These are phyloP conservation scores for Nymphalis c-album DNA, from an alignment of 2,888 invertebrate species.

Conservation along the genomic window DNA sequence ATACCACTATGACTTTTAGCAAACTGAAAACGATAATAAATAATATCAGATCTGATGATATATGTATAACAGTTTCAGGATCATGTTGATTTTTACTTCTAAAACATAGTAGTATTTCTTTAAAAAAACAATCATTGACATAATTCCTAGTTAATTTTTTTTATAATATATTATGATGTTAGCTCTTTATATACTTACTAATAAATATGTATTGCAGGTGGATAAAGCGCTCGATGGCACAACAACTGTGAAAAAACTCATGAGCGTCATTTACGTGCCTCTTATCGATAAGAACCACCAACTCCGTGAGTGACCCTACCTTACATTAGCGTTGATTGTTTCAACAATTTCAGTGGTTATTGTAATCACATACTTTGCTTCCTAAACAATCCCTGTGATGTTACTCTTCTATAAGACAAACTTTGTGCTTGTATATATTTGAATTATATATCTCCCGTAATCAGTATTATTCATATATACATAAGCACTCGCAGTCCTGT, in stretches of 20 bases:
- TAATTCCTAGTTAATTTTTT: too few species aligned
- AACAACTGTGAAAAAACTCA: slow-evolving; percentile 87
- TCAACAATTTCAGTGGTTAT: slow-evolving; percentile 28
- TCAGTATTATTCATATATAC: slow-evolving; percentile 11
- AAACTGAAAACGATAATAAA: too few species aligned
- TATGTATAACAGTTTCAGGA: too few species aligned
- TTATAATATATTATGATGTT: too few species aligned
- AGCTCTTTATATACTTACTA: too few species aligned
- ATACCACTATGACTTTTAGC: too few species aligned
- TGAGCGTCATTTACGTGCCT: slow-evolving; percentile 98
- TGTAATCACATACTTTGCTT: slow-evolving; percentile 34
- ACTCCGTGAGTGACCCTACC: slow-evolving; percentile 69
- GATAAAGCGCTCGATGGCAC: slow-evolving; percentile 93
- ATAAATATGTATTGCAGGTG: slow-evolving; percentile 78
- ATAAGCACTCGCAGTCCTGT: slow-evolving; percentile 11
- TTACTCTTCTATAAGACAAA: slow-evolving; percentile 15
- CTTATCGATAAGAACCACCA: slow-evolving; percentile 87
- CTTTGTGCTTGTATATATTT: slow-evolving; percentile 18
- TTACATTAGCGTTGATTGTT: slow-evolving; percentile 28
- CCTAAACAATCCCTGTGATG: slow-evolving; percentile 35
- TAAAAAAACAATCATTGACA: too few species aligned
- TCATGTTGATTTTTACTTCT: too few species aligned
- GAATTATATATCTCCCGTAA: slow-evolving; percentile 34
- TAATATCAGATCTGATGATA: too few species aligned
- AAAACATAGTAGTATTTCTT: too few species aligned